phyloP scores from a whole-genome alignment of 2,113 vertebrate species.

The Elephantulus edwardii region DNA sequence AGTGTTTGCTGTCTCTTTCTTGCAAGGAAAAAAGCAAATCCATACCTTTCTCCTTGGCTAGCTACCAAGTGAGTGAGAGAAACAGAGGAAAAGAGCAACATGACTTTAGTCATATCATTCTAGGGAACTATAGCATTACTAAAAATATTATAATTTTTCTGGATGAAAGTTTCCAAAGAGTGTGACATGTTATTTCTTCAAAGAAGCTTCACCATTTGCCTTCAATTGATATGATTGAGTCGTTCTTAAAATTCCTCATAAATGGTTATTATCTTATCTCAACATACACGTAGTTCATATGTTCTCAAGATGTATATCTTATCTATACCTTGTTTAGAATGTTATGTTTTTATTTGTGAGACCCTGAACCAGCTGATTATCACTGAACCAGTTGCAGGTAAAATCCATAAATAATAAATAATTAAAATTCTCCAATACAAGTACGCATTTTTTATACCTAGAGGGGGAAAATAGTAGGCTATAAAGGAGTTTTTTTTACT shows the following conservation, averaged over 20 bases:
- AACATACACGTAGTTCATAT: background rate
- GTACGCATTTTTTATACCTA: constrained; percentile 39
- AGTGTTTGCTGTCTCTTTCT: background rate
- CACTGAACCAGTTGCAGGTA: constrained; percentile 13
- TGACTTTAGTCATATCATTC: background rate
- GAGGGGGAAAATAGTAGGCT: background rate
- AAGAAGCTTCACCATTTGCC: constrained; percentile 21
- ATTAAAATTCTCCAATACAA: background rate
- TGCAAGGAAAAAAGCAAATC: background rate
- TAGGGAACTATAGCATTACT: constrained; percentile 5
- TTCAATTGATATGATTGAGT: constrained; percentile 1
- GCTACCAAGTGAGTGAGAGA: background rate
- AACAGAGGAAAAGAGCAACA: background rate
- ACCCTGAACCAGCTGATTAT: background rate
- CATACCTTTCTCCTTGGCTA: background rate
- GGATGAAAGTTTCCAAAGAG: constrained; percentile 17
- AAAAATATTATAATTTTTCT: background rate
- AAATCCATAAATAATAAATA: constrained; percentile 36
- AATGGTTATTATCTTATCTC: background rate
- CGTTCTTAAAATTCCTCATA: constrained; percentile 15
- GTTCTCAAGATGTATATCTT: background rate
- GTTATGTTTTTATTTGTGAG: background rate
- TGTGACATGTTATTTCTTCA: constrained; percentile 30
- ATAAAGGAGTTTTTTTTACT: background rate
- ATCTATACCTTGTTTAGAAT: constrained; percentile 22